Conservation (phyloP, 2,797 vertebrate genomes). For the Cephalopachus bancanus region DNA sequence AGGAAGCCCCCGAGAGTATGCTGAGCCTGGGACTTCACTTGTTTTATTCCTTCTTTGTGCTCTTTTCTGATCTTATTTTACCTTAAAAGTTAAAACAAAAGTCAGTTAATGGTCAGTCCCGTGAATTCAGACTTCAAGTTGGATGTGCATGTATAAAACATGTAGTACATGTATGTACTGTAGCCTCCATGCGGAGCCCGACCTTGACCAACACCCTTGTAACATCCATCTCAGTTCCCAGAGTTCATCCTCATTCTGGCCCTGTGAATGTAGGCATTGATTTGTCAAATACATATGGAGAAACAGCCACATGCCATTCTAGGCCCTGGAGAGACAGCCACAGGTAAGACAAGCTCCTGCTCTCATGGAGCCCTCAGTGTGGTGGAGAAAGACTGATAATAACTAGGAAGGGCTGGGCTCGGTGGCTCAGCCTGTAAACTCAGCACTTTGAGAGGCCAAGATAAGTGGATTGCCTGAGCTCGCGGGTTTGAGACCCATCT, state of each 20-base stretch:
- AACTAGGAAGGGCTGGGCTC: neutral
- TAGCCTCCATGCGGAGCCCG: accelerated
- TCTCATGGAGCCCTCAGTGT: accelerated
- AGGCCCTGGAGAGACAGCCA: neutral
- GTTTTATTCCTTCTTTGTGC: neutral
- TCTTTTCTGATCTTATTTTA: constrained; percentile 22
- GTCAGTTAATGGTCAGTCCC: neutral
- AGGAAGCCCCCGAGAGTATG: too few species aligned
- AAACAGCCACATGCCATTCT: neutral
- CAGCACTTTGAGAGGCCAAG: too few species aligned
- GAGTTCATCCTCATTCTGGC: neutral
- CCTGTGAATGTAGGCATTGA: accelerated
- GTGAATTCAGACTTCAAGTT: neutral
- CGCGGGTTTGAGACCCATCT: too few species aligned
- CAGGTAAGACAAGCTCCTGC: neutral
- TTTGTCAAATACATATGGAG: neutral
- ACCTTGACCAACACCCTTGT: neutral
- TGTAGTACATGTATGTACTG: accelerated
- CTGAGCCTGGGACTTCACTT: neutral
- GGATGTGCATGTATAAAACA: too few species aligned
- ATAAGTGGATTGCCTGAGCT: too few species aligned
- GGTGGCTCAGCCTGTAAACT: too few species aligned
- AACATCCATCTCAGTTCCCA: neutral
- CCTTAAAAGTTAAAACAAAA: neutral
- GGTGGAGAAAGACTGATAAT: neutral